Base-by-base conservation (phyloP, 2,113 vertebrate species). In the Myotis brandtii region DNA sequence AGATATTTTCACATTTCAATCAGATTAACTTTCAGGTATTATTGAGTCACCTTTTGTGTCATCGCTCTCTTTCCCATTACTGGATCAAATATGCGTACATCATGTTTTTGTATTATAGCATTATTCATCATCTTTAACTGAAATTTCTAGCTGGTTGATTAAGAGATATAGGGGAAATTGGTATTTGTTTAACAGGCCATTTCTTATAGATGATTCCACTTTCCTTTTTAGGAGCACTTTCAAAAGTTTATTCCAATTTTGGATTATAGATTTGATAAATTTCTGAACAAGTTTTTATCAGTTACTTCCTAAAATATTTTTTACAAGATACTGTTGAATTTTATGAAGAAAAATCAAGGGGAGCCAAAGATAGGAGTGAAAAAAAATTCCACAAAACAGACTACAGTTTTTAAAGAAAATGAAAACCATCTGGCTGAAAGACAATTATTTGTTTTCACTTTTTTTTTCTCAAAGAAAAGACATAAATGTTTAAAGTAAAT, bases 101-200 rank as follows among this genome's bases (percentile, higher is more conserved):
- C 9, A 43, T 59, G 56, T 73, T 17, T 34, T 66, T 85, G 92
- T 87, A 83, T 91, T 95, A 52, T 75, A 1, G 3, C 30, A 82
- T 34, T n/a, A 79, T 37, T 97, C 30, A 66, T 69, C 52, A 92
- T 37, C n/a, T 88, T 34, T 92, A 91, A 95, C 80, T 85, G 67
- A 85, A 95, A 88, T 96, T 82, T 97, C 67, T 72, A 91, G 46
- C 18, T 92, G 87, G 46, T 79, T 76, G 43, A 92, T 81, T 92
- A 95, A 89, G 21, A 54, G 46, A 92, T 50, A 77, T 18, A 54
- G 30, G 52, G 16, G 80, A 94, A 70, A 76, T 21, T 25, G 30
- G 6, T 50, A 27, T 32, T 20, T 82, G 40, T 64, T 43, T 0
- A 86, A 95, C 76, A 43, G 17, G 0, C 34, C 77, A 12, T 69